Conservation (phyloP, 2,113 vertebrate species). For the Herpailurus yagouaroundi region DNA sequence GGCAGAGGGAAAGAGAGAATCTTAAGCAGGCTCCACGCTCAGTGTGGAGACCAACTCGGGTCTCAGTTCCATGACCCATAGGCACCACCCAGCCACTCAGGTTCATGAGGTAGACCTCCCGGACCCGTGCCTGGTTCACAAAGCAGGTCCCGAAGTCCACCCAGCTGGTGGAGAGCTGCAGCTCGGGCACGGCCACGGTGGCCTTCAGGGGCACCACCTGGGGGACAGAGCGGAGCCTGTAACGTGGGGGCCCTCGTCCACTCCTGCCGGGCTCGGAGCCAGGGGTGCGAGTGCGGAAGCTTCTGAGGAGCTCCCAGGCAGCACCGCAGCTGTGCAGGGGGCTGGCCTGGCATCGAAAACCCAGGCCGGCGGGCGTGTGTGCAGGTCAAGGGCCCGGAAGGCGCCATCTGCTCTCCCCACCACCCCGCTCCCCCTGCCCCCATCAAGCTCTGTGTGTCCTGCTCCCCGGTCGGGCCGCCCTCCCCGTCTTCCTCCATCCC, state of each 20-base stretch:
- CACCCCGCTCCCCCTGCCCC: not conserved
- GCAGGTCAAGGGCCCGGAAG: too few species aligned
- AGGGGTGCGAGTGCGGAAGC: rapidly evolving
- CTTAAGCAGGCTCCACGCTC: too few species aligned
- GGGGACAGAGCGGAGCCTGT: not conserved
- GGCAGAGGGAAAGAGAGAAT: too few species aligned
- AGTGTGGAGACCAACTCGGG: too few species aligned
- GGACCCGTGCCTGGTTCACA: slow-evolving; percentile 83
- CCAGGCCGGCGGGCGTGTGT: too few species aligned
- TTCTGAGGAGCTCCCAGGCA: not conserved
- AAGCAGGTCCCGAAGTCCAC: slow-evolving; percentile 92
- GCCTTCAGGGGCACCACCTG: slow-evolving; percentile 91
- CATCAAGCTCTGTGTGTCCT: not conserved
- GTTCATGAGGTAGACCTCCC: slow-evolving; percentile 87
- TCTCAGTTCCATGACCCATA: slow-evolving; percentile 81
- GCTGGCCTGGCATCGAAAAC: not conserved
- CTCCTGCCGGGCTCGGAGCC: not conserved
- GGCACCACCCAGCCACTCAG: slow-evolving; percentile 87
- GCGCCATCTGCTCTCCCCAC: too few species aligned
- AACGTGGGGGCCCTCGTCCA: not conserved
- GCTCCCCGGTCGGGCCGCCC: not conserved
- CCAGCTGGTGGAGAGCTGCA: slow-evolving; percentile 86
- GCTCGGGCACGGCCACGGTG: slow-evolving; percentile 83
- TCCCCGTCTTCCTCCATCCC: not conserved
- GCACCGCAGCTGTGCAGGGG: rapidly evolving